Conservation (phyloP, 2,888 invertebrate species). For the Synanthedon andrenaeformis region DNA sequence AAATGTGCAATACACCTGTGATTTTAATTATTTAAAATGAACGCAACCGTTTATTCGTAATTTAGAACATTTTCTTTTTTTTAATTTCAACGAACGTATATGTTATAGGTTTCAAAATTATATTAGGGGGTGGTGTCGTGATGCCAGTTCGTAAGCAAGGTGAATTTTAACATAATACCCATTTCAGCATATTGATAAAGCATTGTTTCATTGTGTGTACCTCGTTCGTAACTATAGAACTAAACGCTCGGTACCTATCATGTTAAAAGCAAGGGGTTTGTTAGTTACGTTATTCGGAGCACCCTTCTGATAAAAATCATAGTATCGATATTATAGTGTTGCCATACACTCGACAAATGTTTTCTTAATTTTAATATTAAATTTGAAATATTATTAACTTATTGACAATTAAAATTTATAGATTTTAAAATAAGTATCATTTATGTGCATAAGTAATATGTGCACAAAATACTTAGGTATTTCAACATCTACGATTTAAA, state of each 20-base stretch:
- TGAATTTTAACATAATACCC: slow-evolving; percentile 45
- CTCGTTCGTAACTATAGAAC: slow-evolving; percentile 5
- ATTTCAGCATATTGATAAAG: slow-evolving; percentile 2
- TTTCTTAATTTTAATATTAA: no score
- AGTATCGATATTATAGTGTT: slow-evolving; percentile 35
- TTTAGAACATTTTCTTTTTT: slow-evolving; percentile 43
- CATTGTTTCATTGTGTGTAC: slow-evolving; percentile 14
- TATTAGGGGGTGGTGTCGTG: slow-evolving; percentile 67
- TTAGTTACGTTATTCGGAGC: slow-evolving; percentile 20
- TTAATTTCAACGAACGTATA: slow-evolving; percentile 39
- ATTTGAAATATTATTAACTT: no score
- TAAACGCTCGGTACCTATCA: background rate
- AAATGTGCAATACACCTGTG: slow-evolving; percentile 38
- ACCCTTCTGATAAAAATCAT: slow-evolving; percentile 29
- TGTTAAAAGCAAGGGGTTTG: slow-evolving; percentile 20
- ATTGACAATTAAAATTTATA: no score
- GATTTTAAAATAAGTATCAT: no score
- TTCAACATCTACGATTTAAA: no score
- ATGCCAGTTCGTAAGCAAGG: slow-evolving; percentile 85
- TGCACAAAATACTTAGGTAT: no score
- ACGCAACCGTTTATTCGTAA: slow-evolving; percentile 23
- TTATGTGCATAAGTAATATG: no score
- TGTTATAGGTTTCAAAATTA: slow-evolving; percentile 51
- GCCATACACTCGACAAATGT: slow-evolving; percentile 12
- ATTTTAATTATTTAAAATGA: slow-evolving; percentile 55